Percentiles rank a stretch among this genome's conserved stretches.
Evolutionary conservation across 2,797 vertebrate genomes (phyloP).

Genomic region (Cichlasoma orientale): DNA sequence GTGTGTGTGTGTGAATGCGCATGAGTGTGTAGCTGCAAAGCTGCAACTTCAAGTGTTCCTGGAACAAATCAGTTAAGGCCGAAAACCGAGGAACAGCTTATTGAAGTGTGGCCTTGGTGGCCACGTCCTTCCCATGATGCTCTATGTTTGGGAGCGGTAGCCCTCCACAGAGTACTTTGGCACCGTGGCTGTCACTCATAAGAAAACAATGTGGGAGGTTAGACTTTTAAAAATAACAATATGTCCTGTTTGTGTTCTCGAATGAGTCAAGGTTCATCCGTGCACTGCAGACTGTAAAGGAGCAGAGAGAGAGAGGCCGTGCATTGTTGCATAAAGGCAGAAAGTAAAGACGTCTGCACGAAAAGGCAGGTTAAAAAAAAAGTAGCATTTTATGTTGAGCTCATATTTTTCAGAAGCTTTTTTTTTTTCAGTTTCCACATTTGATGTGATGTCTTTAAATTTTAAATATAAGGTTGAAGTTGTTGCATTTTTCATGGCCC

Average conservation of each 20-base stretch:
- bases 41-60: slow-evolving; percentile 58
- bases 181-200: slow-evolving; percentile 17
- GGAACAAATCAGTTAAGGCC: slow-evolving; percentile 68
- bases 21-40: neutral
- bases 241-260: slow-evolving; percentile 19
- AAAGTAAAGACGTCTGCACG: too few species aligned
- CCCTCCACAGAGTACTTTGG: slow-evolving; percentile 4
- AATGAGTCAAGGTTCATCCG: neutral
- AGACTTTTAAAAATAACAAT: slow-evolving; percentile 32
- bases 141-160: slow-evolving; percentile 43
- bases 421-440: neutral
- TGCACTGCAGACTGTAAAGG: neutral
- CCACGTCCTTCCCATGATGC: slow-evolving; percentile 51
- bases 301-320: neutral
- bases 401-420: neutral
- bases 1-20: neutral
- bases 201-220: slow-evolving; percentile 41
- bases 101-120: slow-evolving; percentile 13
- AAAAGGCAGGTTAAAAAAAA: too few species aligned
- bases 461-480: neutral
- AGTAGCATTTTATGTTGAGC: neutral
- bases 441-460: neutral
- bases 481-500: neutral
- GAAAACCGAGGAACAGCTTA: slow-evolving; percentile 32
- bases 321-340: neutral